Conservation (phyloP, 2,797 vertebrate species). For the Cygnus olor region DNA sequence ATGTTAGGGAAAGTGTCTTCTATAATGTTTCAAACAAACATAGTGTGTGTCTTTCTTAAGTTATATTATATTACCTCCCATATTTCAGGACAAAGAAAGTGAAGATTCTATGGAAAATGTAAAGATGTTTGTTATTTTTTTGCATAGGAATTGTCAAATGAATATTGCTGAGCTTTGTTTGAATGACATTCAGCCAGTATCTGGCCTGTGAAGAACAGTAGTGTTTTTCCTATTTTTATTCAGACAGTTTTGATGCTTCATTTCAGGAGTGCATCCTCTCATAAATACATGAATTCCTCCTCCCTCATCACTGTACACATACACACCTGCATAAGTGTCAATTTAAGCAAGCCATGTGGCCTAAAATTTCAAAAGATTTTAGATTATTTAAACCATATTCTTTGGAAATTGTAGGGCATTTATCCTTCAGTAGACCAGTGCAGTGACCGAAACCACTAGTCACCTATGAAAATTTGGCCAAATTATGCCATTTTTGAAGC, state of each 20-base stretch:
- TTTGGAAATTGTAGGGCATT: constrained; percentile 52
- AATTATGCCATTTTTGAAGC: not conserved
- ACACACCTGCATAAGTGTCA: constrained; percentile 62
- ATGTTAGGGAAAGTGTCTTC: not conserved
- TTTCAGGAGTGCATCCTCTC: constrained; percentile 45
- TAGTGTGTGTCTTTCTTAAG: not conserved
- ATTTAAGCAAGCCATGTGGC: constrained; percentile 48
- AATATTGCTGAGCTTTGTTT: not conserved
- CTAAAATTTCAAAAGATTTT: constrained; percentile 52
- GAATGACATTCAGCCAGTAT: not conserved
- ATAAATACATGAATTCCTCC: constrained; percentile 51
- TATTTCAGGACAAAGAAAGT: not conserved
- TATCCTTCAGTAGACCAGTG: not conserved
- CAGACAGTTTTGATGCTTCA: constrained; percentile 42
- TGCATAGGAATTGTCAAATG: not conserved
- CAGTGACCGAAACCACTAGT: not conserved
- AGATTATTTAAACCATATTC: constrained; percentile 38
- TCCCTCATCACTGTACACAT: not conserved
- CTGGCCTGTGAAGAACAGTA: not conserved
- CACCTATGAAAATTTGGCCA: constrained; percentile 28
- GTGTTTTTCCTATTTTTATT: constrained; percentile 53
- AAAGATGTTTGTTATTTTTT: not conserved
- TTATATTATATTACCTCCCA: not conserved
- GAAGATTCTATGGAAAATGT: not conserved
- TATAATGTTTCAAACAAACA: not conserved